Evolutionary conservation across 2,888 invertebrate species (phyloP).

Genomic region (Holacanthella duospinosa): DNA sequence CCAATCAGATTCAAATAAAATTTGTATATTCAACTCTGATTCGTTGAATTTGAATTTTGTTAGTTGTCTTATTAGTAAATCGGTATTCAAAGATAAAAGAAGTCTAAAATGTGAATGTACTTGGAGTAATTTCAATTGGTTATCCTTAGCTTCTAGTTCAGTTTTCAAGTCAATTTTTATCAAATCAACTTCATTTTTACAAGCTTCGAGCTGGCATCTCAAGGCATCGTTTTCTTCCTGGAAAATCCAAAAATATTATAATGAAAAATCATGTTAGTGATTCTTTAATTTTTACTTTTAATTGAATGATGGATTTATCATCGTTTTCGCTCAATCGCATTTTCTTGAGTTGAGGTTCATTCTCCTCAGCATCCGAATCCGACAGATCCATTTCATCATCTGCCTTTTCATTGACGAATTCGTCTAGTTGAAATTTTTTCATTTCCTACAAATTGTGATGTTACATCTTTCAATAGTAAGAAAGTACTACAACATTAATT

Average conservation of each 20-base stretch:
- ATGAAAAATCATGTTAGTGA: not conserved
- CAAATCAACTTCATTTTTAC: slow-evolving; percentile 84
- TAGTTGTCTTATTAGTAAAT: not conserved
- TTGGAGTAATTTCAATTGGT: slow-evolving; percentile 65
- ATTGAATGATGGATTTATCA: slow-evolving; percentile 29
- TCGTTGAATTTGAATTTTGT: too few relatives aligned
- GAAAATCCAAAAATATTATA: not conserved
- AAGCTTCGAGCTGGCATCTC: slow-evolving; percentile 81
- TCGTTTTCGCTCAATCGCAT: slow-evolving; percentile 19
- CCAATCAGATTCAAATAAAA: too few relatives aligned
- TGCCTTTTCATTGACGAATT: slow-evolving; percentile 53
- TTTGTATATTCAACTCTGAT: too few relatives aligned
- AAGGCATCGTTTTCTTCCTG: slow-evolving; percentile 82
- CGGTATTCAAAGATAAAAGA: not conserved
- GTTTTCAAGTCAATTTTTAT: slow-evolving; percentile 68
- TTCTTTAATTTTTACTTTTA: slow-evolving; percentile 23
- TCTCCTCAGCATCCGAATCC: slow-evolving; percentile 49
- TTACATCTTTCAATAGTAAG: not conserved
- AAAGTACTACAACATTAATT: not conserved
- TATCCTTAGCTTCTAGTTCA: slow-evolving; percentile 71
- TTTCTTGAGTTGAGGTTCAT: slow-evolving; percentile 23
- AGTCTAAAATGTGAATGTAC: slow-evolving; percentile 40
- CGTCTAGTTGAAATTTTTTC: slow-evolving; percentile 56
- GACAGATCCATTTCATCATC: slow-evolving; percentile 83
- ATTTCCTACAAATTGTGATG: slow-evolving; percentile 60